Conservation (phyloP, 2,888 invertebrate species). For the Cyclophora punctaria region DNA sequence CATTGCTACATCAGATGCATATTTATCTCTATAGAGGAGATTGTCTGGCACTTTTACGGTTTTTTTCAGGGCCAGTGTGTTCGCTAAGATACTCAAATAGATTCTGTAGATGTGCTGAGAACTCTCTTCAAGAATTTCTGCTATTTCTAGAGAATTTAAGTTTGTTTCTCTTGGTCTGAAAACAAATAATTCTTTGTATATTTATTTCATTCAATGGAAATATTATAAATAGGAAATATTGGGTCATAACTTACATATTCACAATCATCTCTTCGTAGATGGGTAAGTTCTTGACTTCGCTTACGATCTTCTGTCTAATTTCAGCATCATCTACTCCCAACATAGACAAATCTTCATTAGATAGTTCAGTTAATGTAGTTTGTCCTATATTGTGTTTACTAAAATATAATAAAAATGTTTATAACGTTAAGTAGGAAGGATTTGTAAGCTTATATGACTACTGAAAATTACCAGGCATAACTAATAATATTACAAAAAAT, state of each 20-base stretch:
- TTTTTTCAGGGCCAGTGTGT: slow-evolving; percentile 51
- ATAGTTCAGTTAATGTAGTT: slow-evolving; percentile 52
- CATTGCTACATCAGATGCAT: slow-evolving; percentile 57
- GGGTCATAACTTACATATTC: neutral
- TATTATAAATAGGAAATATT: neutral
- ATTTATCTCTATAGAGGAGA: slow-evolving; percentile 53
- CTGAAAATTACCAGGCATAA: too few relatives aligned
- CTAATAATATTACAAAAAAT: too few relatives aligned
- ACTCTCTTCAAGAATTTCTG: slow-evolving; percentile 54
- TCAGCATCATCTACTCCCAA: slow-evolving; percentile 53
- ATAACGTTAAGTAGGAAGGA: too few relatives aligned
- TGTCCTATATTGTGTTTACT: slow-evolving; percentile 63
- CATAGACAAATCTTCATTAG: slow-evolving; percentile 56
- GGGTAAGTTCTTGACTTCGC: slow-evolving; percentile 56
- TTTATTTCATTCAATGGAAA: neutral
- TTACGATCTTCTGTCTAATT: slow-evolving; percentile 46
- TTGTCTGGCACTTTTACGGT: slow-evolving; percentile 47
- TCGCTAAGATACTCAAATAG: slow-evolving; percentile 56
- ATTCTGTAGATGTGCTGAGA: slow-evolving; percentile 59
- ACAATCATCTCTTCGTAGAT: slow-evolving; percentile 39
- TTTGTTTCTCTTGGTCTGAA: slow-evolving; percentile 24
- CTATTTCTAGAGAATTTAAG: slow-evolving; percentile 47
- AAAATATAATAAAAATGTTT: slow-evolving; percentile 7
- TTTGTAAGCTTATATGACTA: too few relatives aligned
- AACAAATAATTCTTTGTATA: neutral